Conservation (phyloP, 2,113 vertebrate species). For the Bos javanicus region DNA sequence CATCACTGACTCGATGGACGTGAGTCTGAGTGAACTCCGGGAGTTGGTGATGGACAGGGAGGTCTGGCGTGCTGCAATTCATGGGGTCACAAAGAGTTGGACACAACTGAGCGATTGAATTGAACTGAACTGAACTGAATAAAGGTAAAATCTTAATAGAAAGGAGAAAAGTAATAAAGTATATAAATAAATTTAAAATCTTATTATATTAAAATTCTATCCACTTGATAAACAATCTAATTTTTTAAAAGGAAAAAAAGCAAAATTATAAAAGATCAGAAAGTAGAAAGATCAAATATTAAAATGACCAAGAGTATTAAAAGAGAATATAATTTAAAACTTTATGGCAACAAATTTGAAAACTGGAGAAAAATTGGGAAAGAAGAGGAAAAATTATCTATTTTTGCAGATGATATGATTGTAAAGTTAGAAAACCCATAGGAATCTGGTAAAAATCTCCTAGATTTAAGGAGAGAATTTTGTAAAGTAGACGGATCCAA, state of each 20-base stretch:
- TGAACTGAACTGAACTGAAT: too few species aligned
- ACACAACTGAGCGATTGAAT: too few species aligned
- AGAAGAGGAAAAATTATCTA: not conserved
- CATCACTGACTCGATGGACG: rapidly evolving
- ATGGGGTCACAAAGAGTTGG: too few species aligned
- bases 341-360: conserved; percentile 9
- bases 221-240: not conserved
- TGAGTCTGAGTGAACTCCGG: too few species aligned
- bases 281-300: conserved; percentile 6
- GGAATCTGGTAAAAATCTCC: not conserved
- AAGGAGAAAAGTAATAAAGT: not conserved
- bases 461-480: not conserved
- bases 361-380: conserved; percentile 21
- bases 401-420: not conserved
- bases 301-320: not conserved
- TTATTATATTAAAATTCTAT: not conserved
- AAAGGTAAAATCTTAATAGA: not conserved
- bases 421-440: conserved; percentile 39
- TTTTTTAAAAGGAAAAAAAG: not conserved
- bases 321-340: not conserved
- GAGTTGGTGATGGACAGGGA: too few species aligned
- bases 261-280: not conserved
- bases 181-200: not conserved
- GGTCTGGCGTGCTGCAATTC: rapidly evolving
- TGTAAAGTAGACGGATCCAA: not conserved